These are phyloP conservation scores for Distichodus sexfasciatus DNA, from an alignment of 2,797 vertebrate genomes.

Conservation along the genomic window DNA sequence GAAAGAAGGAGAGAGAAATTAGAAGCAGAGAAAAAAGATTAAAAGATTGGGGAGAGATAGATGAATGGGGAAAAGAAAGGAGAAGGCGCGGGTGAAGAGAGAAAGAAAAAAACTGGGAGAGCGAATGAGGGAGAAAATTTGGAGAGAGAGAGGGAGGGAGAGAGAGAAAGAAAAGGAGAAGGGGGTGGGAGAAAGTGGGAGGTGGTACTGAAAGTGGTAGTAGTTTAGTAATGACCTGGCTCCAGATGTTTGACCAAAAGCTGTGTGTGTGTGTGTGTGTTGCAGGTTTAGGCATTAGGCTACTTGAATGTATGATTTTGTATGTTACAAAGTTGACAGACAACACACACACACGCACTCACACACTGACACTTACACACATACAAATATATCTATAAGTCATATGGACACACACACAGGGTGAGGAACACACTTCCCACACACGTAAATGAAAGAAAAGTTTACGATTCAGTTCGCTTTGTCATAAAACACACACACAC, in stretches of 20 bases:
- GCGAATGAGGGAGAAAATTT: constrained; percentile 28
- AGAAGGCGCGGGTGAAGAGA: too few relatives aligned
- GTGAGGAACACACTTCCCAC: too few relatives aligned
- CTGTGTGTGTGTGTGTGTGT: constrained; percentile 43
- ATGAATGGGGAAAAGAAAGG: too few relatives aligned
- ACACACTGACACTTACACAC: too few relatives aligned
- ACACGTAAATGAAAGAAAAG: too few relatives aligned
- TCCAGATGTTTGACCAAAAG: constrained; percentile 49
- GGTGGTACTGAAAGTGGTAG: constrained; percentile 31
- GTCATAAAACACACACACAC: constrained; percentile 16
- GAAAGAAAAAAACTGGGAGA: background rate
- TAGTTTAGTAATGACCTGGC: constrained; percentile 53
- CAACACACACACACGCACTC: constrained; percentile 7
- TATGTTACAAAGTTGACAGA: too few relatives aligned
- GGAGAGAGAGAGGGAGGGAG: constrained; percentile 44
- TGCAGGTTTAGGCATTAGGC: constrained; percentile 18
- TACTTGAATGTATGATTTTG: background rate
- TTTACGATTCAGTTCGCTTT: too few relatives aligned
- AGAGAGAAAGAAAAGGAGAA: constrained; percentile 8
- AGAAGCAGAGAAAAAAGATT: too few relatives aligned
- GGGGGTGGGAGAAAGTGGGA: constrained; percentile 3
- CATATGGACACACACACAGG: too few relatives aligned
- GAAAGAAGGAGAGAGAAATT: constrained; percentile 25
- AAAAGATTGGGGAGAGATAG: too few relatives aligned
- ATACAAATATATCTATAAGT: too few relatives aligned